These are phyloP conservation scores for Macrotus californicus DNA, from an alignment of 2,113 vertebrate species.

Conservation along the genomic window DNA sequence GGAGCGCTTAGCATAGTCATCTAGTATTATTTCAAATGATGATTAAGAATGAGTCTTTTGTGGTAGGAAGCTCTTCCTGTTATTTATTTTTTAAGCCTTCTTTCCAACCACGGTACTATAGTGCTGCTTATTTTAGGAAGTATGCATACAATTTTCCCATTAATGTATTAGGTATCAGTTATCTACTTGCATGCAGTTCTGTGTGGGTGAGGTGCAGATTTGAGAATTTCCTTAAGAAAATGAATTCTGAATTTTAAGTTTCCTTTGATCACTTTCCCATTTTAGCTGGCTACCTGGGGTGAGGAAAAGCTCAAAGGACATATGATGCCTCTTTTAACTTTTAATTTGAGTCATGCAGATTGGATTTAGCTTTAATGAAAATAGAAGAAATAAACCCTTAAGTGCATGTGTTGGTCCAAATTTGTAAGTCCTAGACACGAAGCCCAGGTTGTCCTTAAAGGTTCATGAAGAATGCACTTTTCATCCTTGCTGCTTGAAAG, in stretches of 20 bases:
- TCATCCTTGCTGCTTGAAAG: conserved; percentile 9
- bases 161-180: conserved; percentile 72
- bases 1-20: background rate
- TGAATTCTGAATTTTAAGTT: conserved; percentile 60
- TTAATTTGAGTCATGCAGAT: background rate
- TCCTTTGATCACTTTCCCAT: conserved; percentile 55
- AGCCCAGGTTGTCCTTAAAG: background rate
- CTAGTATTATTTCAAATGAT: conserved; percentile 19
- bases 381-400: conserved; percentile 15
- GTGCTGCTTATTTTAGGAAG: conserved; percentile 67
- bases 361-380: conserved; percentile 35
- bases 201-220: conserved; percentile 69
- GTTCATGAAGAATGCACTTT: background rate
- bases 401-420: background rate
- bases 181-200: conserved; percentile 57
- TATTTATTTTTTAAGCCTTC: conserved; percentile 48
- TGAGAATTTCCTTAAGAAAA: conserved; percentile 70
- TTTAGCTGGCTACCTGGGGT: background rate
- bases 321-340: conserved; percentile 39
- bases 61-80: conserved; percentile 57
- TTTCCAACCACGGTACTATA: background rate
- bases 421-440: conserved; percentile 8
- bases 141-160: conserved; percentile 46
- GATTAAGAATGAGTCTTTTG: conserved; percentile 51
- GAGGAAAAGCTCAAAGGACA: conserved; percentile 34